Percentiles rank a stretch among this genome's conserved stretches.
phyloP scores from a whole-genome alignment of 2,113 vertebrate species.

The Platichthys flesus region DNA sequence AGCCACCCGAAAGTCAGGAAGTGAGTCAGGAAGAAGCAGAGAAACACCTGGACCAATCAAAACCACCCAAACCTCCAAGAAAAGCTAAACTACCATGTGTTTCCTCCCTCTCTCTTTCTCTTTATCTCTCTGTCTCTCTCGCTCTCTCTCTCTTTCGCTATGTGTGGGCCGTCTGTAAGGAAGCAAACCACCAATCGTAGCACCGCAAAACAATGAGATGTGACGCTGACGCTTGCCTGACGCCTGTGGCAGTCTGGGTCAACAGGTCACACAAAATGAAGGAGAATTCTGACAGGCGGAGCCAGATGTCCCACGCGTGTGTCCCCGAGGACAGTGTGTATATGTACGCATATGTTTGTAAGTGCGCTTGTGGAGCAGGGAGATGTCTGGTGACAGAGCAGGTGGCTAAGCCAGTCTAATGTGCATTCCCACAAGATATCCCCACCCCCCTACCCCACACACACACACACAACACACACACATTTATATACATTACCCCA shows the following conservation, averaged over 20 bases:
- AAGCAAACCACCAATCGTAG: constrained; percentile 4
- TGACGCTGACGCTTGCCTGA: constrained; percentile 37
- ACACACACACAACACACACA: constrained; percentile 32
- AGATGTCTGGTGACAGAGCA: constrained; percentile 80
- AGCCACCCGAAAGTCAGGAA: neutral
- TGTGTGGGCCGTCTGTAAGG: neutral
- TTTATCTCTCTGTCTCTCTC: neutral
- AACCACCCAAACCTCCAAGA: constrained; percentile 1
- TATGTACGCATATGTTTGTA: constrained; percentile 58
- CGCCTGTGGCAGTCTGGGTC: constrained; percentile 56
- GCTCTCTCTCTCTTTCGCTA: neutral
- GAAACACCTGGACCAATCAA: constrained; percentile 10
- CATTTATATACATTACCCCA: constrained; percentile 21
- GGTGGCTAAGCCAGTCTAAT: constrained; percentile 86
- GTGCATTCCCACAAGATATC: constrained; percentile 69
- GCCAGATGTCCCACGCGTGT: constrained; percentile 84
- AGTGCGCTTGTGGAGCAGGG: constrained; percentile 41
- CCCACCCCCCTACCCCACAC: constrained; percentile 8
- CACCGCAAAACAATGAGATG: constrained; percentile 25
- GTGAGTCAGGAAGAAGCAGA: neutral
- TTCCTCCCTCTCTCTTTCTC: neutral
- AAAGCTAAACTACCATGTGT: neutral
- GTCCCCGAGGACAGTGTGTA: constrained; percentile 65
- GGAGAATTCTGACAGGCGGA: constrained; percentile 69
- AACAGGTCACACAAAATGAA: constrained; percentile 57